Evolutionary conservation across 2,113 vertebrate genomes (phyloP).

Genomic region (Tetrax tetrax): DNA sequence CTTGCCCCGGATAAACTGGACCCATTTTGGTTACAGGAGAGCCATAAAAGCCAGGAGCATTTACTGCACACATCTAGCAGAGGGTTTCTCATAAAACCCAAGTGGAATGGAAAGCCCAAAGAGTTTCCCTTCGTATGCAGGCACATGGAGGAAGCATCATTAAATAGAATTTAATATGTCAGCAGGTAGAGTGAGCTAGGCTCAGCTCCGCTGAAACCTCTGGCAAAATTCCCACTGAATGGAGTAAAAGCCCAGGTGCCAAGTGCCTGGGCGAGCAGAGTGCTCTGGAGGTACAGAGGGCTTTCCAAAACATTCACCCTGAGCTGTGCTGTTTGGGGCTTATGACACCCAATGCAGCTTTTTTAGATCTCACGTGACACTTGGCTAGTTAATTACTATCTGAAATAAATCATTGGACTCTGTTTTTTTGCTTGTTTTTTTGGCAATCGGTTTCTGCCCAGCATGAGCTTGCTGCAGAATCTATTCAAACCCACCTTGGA

Average conservation of each 20-base stretch:
- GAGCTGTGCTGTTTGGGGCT: background rate
- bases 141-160: background rate
- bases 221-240: background rate
- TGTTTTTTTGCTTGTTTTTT: background rate
- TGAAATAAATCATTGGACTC: background rate
- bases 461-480: background rate
- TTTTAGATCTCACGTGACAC: background rate
- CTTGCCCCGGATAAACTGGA: background rate
- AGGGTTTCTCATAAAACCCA: background rate
- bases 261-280: background rate
- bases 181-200: background rate
- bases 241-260: background rate
- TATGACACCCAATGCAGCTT: background rate
- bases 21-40: background rate
- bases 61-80: background rate
- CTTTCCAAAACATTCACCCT: background rate
- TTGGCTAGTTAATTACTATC: background rate
- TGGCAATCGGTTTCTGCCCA: background rate
- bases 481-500: background rate
- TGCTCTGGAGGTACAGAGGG: fast-evolving
- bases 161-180: background rate
- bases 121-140: background rate
- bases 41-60: background rate
- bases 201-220: background rate
- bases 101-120: background rate